Evolutionary conservation across 2,888 invertebrate genomes (phyloP), one percentile per base, ranked within the genome.

Genomic region (Plebejus anna): DNA sequence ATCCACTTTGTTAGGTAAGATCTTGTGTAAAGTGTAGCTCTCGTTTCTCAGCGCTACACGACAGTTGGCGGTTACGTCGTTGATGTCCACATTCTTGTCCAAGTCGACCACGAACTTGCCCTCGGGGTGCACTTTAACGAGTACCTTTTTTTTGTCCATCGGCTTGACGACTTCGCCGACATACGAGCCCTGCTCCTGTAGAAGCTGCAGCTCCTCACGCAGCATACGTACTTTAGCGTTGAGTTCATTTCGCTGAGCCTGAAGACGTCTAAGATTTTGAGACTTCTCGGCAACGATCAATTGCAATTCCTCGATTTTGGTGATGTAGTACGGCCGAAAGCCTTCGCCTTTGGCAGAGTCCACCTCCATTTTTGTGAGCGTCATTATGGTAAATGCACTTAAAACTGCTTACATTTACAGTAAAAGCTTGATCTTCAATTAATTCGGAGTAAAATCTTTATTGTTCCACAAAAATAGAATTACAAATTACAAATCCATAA

Each of bases 81-180:
- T 98, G 80, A 99, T 99, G 85, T 99, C 99, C 82, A 99, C 99
- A 87, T 99, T 99, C 88, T 99, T 99, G 89, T 99, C 99, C 79
- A 99, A 95, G 91, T 99, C 99, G 38, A 99, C 99, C 0, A 99
- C 99, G 92, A 99, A 99, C 94, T 99, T 99, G 79, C 99, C 99
- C 92, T 99, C 99, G 0, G 99, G 99, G 88, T 99, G 99, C 0
- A 99, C 99, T 94, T 99, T 99, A 0, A 99, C 99, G 0, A 99
- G 95, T 0, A 99, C 99, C 90, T 99, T 99, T 93, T 99, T 99
- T 90, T 99, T 99, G 90, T 99, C 99, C 99, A 99, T 99, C 0
- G 99, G 99, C 88, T 99, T 99, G 0, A 99, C 99, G 4, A 99
- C 99, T 94, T 99, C 99, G 11, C 99, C 99, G 2, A 99, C 99